A percentile compares a stretch with the other conserved stretches of the same genome.
phyloP scores from a whole-genome alignment of 2,888 invertebrate species.

The Trachelus troglodyta region DNA sequence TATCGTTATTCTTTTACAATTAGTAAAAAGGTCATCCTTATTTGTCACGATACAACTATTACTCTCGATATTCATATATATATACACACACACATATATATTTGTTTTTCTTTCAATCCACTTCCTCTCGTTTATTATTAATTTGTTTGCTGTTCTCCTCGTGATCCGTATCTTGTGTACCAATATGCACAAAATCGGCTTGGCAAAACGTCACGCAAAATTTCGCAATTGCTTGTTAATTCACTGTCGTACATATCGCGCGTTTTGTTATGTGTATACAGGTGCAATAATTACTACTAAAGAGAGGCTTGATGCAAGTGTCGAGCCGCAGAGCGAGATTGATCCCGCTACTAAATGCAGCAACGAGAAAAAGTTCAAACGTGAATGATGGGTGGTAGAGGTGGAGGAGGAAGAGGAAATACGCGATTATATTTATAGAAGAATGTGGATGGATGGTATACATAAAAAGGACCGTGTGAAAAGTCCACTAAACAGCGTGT shows the following conservation, averaged over 20 bases:
- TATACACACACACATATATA: neutral
- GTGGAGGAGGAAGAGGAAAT: neutral
- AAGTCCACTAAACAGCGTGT: neutral
- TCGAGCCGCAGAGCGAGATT: neutral
- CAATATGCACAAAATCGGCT: neutral
- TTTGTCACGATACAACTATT: slow-evolving; percentile 50
- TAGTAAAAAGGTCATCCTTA: slow-evolving; percentile 60
- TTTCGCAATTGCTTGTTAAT: neutral
- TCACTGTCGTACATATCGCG: slow-evolving; percentile 27
- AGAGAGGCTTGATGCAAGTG: slow-evolving; percentile 57
- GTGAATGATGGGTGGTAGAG: neutral
- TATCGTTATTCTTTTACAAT: slow-evolving; percentile 48
- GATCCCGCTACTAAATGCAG: neutral
- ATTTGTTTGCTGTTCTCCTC: neutral
- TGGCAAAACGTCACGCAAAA: neutral
- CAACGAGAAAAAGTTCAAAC: neutral
- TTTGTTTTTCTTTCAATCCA: neutral
- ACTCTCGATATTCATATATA: slow-evolving; percentile 38
- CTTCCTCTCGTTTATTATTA: neutral
- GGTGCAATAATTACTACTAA: neutral
- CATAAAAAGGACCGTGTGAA: neutral
- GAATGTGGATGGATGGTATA: neutral
- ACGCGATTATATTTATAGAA: neutral
- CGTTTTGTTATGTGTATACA: slow-evolving; percentile 25
- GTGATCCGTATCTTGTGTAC: neutral